Base-by-base conservation (phyloP, 2,797 vertebrate genomes). In the Coregonus sp. region DNA sequence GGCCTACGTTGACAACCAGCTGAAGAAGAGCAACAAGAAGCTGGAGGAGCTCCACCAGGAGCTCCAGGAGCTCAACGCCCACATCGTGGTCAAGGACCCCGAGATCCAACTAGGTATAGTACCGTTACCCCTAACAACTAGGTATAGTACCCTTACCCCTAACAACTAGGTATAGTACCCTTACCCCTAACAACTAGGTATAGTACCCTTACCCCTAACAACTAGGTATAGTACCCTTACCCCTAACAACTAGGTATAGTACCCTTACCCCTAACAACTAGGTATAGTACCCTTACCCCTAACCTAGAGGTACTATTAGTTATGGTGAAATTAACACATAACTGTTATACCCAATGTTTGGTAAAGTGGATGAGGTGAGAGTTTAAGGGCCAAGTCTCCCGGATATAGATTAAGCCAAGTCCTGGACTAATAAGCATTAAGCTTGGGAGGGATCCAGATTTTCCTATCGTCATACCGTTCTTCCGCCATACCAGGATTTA, bases 21-120 rank as follows among this genome's bases (percentile, higher is more conserved):
- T 97, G 88, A 97, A 97, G 91, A 96, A 96, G 81, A 96, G 95
- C 0, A 96, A 95, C 88, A 96, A 96, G 90, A 97, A 97, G 82
- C 90, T 97, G 81, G 95, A 97, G 90, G 95, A 96, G 72, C 90
- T 97, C 20, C 96, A 97, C 84, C 95, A 96, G 84, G 95, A 96
- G 79, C 91, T 97, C 80, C 96, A 97, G 82, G 96, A 97, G 85
- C 89, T 97, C 87, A 95, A 97, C 65, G 96, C 96, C 18, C 96
- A 96, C 80, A 96, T 97, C 77, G 95, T 96, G 82, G 96, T 96
- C 86, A 95, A 95, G 63, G 96, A 96, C 82, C 90, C 94, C 35
- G 96, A 97, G 79, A 95, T 96, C 79, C 91, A 94, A 78, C 73
- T 95, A 94, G 96, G 96, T 96, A 96, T 51, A 0, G 18, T 25